Conservation (phyloP, 2,888 invertebrate species). For the Gymnocheta viridis region DNA sequence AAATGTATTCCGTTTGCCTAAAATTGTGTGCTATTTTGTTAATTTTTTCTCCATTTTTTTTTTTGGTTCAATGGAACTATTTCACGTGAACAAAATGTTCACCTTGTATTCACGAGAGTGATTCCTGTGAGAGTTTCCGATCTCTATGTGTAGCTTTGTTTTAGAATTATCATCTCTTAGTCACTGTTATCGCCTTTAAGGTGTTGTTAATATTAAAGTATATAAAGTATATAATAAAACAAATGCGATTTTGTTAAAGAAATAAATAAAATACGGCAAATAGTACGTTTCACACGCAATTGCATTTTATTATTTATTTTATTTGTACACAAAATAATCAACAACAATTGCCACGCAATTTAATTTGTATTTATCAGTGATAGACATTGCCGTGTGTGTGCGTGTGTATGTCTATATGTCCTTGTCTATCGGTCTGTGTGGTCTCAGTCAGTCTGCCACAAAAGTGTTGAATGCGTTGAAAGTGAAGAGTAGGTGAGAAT, state of each 20-base stretch:
- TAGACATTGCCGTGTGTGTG: conserved; percentile 21
- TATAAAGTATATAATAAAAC: background rate
- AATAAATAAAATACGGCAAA: background rate
- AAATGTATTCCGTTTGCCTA: too few relatives aligned
- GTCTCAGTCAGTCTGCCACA: background rate
- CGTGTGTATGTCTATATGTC: background rate
- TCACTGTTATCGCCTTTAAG: conserved; percentile 46
- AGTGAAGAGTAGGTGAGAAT: too few relatives aligned
- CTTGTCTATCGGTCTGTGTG: background rate
- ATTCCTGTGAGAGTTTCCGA: too few relatives aligned
- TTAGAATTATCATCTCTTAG: conserved; percentile 1
- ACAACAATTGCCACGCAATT: conserved; percentile 40
- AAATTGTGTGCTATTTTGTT: too few relatives aligned
- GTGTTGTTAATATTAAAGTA: conserved; percentile 16
- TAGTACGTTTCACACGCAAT: conserved; percentile 50
- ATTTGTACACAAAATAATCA: conserved; percentile 23
- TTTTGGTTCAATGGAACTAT: too few relatives aligned
- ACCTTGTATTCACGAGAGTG: too few relatives aligned
- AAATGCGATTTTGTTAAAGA: background rate
- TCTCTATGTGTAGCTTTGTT: background rate
- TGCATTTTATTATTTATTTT: conserved; percentile 20
- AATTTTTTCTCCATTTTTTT: too few relatives aligned
- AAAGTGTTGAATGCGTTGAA: conserved; percentile 21
- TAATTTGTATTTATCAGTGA: conserved; percentile 45
- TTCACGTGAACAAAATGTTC: too few relatives aligned